phyloP scores from a whole-genome alignment of 2,888 invertebrate genomes.

The Phyllotreta cruciferae region DNA sequence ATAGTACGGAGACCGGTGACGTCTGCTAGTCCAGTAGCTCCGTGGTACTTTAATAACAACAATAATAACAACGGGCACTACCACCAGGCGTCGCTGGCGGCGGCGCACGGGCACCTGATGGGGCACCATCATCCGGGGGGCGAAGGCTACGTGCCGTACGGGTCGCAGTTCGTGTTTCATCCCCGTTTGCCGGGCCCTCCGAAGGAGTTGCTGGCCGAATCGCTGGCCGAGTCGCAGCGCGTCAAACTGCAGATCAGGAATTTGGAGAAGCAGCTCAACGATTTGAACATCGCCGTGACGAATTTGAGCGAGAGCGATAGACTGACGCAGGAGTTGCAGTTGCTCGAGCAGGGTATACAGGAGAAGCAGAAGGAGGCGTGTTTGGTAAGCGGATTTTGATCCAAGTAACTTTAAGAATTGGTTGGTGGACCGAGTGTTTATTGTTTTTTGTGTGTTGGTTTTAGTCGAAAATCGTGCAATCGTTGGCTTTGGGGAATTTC shows the following conservation, averaged over 20 bases:
- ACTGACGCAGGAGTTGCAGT: slow-evolving; percentile 66
- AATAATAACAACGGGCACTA: slow-evolving; percentile 49
- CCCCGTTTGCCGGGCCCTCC: slow-evolving; percentile 57
- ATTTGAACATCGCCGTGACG: slow-evolving; percentile 64
- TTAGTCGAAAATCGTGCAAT: slow-evolving; percentile 58
- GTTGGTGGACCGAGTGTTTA: no score
- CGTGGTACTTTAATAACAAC: slow-evolving; percentile 60
- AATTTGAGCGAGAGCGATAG: slow-evolving; percentile 65
- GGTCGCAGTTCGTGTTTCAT: slow-evolving; percentile 55
- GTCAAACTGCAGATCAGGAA: slow-evolving; percentile 67
- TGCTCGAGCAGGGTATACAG: slow-evolving; percentile 69
- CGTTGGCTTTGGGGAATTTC: slow-evolving; percentile 49
- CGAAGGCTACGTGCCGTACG: slow-evolving; percentile 63
- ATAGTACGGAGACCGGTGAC: slow-evolving; percentile 62
- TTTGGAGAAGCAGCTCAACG: slow-evolving; percentile 69
- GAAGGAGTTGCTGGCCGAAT: slow-evolving; percentile 63
- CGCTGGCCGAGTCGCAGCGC: slow-evolving; percentile 66
- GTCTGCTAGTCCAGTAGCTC: slow-evolving; percentile 56
- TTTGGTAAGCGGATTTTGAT: slow-evolving; percentile 53
- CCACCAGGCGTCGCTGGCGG: slow-evolving; percentile 52
- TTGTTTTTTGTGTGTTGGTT: neutral
- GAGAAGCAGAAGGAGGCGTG: slow-evolving; percentile 68
- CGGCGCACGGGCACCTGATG: slow-evolving; percentile 50
- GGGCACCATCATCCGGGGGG: slow-evolving; percentile 53
- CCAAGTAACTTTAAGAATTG: neutral